Conservation (phyloP, 64 coral and sea anemone species). For the Porites lutea region DNA sequence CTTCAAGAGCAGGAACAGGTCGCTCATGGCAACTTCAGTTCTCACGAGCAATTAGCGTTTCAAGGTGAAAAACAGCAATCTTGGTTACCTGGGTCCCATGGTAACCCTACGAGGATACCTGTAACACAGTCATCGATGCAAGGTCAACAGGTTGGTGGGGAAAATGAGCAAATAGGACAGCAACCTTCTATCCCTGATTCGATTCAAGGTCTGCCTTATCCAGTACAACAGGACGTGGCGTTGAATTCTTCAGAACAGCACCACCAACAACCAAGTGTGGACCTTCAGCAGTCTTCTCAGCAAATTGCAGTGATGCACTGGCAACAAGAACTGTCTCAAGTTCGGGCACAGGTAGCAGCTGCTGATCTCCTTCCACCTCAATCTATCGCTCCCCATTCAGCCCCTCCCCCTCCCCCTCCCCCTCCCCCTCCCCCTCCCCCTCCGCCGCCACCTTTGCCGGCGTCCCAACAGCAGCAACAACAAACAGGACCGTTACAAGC, state of each 20-base stretch:
- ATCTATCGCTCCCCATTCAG: neutral
- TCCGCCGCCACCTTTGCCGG: neutral
- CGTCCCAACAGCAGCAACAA: constrained; percentile 17
- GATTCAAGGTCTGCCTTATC: constrained; percentile 15
- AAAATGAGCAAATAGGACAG: neutral
- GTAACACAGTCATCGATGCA: neutral
- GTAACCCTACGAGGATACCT: neutral
- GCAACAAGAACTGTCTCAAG: constrained; percentile 49
- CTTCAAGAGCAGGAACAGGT: neutral
- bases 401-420: constrained; percentile 1
- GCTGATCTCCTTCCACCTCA: constrained; percentile 40
- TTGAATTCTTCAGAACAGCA: constrained; percentile 13
- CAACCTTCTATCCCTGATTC: constrained; percentile 17
- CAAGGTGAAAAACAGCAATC: constrained; percentile 18
- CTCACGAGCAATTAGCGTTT: constrained; percentile 6
- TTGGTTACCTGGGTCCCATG: neutral
- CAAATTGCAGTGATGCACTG: constrained; percentile 43
- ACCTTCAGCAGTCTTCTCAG: constrained; percentile 15
- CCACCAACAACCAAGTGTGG: neutral
- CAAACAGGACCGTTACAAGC: constrained; percentile 15
- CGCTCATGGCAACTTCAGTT: neutral
- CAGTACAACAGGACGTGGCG: neutral
- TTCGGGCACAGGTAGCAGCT: constrained; percentile 45
- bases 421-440: constrained; percentile 11
- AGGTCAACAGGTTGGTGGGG: neutral